phyloP scores from a whole-genome alignment of 2,797 vertebrate genomes.

The Scomberomorus guttatus region DNA sequence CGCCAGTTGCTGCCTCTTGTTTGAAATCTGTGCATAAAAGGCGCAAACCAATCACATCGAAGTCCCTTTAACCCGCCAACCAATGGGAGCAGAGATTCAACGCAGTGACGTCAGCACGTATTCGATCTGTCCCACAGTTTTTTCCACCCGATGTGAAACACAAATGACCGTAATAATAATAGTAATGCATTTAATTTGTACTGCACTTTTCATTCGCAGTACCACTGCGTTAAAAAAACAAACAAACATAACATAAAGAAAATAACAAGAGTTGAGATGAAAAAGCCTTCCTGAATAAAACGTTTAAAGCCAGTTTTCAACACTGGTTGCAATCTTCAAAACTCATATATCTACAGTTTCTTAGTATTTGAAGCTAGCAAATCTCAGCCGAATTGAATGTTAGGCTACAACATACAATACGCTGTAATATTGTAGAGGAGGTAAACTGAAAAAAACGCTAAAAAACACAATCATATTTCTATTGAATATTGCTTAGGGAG shows the following conservation, averaged over 20 bases:
- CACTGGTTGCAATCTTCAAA: no score
- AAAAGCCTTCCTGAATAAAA: no score
- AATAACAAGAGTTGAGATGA: no score
- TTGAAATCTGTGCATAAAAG: conserved; percentile 84
- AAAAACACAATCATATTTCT: neutral
- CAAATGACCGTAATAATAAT: no score
- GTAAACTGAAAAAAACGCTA: neutral
- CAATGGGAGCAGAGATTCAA: conserved; percentile 50
- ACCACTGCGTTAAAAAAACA: no score
- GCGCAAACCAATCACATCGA: conserved; percentile 72
- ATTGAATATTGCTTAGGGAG: neutral
- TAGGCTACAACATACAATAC: no score
- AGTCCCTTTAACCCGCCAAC: conserved; percentile 73
- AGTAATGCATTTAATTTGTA: no score
- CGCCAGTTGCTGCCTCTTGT: conserved; percentile 70
- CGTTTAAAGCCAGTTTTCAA: no score
- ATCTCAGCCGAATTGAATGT: neutral
- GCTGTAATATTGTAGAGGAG: neutral
- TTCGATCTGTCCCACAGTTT: neutral
- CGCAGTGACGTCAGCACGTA: conserved; percentile 1
- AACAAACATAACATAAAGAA: no score
- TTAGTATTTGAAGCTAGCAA: neutral
- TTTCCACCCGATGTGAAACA: conserved; percentile 20
- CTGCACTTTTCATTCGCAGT: neutral
- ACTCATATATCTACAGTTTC: no score